Conservation (phyloP, 2,797 vertebrate genomes). For the Parotocinclus haroldoi region DNA sequence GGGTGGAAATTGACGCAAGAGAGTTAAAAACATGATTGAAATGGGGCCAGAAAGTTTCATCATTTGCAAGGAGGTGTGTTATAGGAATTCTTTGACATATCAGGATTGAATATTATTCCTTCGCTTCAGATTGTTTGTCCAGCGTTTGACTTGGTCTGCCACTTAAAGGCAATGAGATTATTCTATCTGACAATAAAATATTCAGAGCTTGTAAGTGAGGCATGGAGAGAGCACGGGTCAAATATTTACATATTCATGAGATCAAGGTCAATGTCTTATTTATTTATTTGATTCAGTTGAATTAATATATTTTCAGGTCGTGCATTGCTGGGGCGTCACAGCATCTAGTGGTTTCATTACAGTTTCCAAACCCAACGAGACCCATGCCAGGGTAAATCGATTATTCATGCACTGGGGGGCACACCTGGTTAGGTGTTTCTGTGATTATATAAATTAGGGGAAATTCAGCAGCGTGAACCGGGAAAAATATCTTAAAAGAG, state of each 20-base stretch:
- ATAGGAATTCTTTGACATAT: background rate
- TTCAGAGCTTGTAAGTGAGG: conserved; percentile 4
- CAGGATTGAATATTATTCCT: background rate
- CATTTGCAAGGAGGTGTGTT: background rate
- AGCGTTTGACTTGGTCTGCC: background rate
- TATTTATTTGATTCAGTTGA: background rate
- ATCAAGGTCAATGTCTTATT: background rate
- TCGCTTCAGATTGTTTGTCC: background rate
- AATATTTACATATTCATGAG: conserved; percentile 5
- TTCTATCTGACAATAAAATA: conserved; percentile 1
- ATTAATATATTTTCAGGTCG: no score
- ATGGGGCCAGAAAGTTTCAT: background rate
- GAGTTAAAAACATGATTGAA: background rate
- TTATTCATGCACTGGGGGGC: no score
- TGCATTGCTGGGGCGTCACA: no score
- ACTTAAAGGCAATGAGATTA: background rate
- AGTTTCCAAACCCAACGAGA: no score
- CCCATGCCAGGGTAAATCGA: no score
- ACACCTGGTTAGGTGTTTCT: no score
- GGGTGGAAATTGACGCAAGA: background rate
- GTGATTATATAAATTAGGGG: no score
- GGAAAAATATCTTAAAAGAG: no score
- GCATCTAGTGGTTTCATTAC: no score
- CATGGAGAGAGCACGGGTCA: background rate
- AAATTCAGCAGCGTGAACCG: no score